phyloP scores from a whole-genome alignment of 2,797 vertebrate genomes.

The Artibeus jamaicensis region DNA sequence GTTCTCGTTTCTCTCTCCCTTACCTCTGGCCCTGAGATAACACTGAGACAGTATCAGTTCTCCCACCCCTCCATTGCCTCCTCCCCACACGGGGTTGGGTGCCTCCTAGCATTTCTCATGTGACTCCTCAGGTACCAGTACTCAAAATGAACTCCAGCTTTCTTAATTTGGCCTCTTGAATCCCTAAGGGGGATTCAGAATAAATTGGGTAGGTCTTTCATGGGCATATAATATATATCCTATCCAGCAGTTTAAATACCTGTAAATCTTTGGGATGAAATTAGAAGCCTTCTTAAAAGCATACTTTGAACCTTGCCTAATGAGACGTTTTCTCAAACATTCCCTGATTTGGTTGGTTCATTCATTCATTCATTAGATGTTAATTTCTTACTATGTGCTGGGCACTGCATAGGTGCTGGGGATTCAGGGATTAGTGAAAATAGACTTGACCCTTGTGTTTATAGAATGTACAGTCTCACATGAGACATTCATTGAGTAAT shows the following conservation, averaged over 20 bases:
- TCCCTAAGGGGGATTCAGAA: not conserved
- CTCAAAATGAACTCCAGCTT: not conserved
- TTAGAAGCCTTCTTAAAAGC: conserved; percentile 15
- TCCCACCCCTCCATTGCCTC: not conserved
- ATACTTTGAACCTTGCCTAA: not conserved
- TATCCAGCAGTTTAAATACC: conserved; percentile 3
- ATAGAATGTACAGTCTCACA: not conserved
- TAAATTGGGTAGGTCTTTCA: not conserved
- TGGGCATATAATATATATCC: not conserved
- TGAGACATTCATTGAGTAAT: not conserved
- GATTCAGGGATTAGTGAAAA: not conserved
- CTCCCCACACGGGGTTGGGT: not conserved
- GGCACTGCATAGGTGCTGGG: not conserved
- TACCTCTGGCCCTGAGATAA: not conserved
- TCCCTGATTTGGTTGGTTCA: not conserved
- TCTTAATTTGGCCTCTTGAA: not conserved
- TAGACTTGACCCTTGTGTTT: not conserved
- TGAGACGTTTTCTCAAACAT: not conserved
- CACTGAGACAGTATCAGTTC: not conserved
- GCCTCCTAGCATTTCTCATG: not conserved
- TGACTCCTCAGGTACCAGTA: not conserved
- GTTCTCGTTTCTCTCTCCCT: not conserved
- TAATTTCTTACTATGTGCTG: not conserved
- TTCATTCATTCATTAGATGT: not conserved
- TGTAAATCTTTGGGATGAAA: not conserved